Base-by-base conservation (phyloP, 2,797 vertebrate species). In the Sciurus vulgaris region DNA sequence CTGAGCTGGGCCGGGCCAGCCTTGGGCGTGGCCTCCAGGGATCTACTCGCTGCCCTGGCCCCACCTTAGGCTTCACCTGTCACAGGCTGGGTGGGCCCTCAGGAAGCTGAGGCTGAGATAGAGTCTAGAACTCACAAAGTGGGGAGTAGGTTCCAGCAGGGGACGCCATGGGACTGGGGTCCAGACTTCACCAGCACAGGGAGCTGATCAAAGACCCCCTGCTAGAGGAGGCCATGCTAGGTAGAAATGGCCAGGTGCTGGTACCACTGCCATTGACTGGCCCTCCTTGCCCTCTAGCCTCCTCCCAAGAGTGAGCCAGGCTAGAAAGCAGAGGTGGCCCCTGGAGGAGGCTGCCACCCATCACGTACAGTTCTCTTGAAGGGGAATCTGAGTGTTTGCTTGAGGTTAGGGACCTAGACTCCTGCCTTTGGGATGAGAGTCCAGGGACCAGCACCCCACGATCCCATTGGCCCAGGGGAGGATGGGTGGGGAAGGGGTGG, bases 151-250 rank as follows among this genome's bases (percentile, higher is more conserved):
- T 9, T 17, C 7, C 12, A 5, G 15, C 33, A 8, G 22, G 63
- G 33, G 30, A n/a, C 2, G 7, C 17, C 30, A 2, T 28, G 1
- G 18, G 74, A 6, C 44, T 3, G 17, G 56, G 22, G 3, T 9
- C 0, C 65, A 9, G 2, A 8, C 54, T 69, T n/a, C 9, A 54
- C 41, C n/a, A 85, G 59, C n/a, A 13, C 10, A n/a, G 28, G 17
- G 15, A 30, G 28, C 4, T 6, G 41, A 35, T 24, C 76, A 47
- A 38, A 20, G 30, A 4, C n/a, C 13, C 10, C 20, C 13, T 44
- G 41, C 78, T 8, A 13, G 22, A 70, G 65, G 56, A 47, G 38
- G 28, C 44, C 10, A 1, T 0, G 0, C 3, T 20, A 1, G 5
- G 59, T 1, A 13, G 63, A 56, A 28, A 24, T 8, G 33, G n/a